Evolutionary conservation across 2,113 vertebrate genomes (phyloP), one percentile per base, ranked within the genome.

Genomic region (Megaleporinus macrocephalus): DNA sequence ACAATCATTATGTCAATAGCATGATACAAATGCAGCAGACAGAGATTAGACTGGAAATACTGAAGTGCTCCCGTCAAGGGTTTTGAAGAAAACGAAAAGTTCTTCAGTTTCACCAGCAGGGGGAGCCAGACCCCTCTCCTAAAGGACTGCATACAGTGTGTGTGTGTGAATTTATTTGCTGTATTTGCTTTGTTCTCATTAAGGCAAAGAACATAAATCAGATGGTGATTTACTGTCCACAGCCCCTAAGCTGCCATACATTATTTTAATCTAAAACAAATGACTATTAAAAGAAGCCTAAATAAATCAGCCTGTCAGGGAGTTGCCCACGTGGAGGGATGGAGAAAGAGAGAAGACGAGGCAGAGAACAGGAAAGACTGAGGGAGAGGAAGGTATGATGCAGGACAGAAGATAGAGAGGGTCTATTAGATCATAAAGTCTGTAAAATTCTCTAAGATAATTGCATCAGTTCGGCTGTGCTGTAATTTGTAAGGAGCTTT

Each of bases 181-280:
- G 86, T 76, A 83, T 76, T 51, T 83, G 90, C 90, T 92, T 94
- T 93, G 90, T 93, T 93, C 91, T 93, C 88, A 81, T 86, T 81
- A 82, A 86, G 89, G 78, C 0, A 18, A 66, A 84, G 49, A 85
- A 65, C 71, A 91, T 87, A 86, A 88, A 90, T 84, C 86, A 88
- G 74, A 71, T 30, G 53, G 76, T 83, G 87, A 91, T 91, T 91
- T 88, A 88, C 81, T 65, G 61, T 79, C 85, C 55, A 80, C 71
- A 73, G 78, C 73, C 53, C 71, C 85, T 57, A 36, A 85, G 87
- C 69, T 49, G 82, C 73, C 86, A 70, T 86, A 66, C 51, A 79
- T 53, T 55, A 10, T 59, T 33, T 78, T 84, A 76, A 87, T 83
- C 74, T 77, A 59, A 24, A 79, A 83, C 79, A 80, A 84, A 87